Evolutionary conservation across 2,888 invertebrate genomes (phyloP).

Genomic region (Drosophila leonis): DNA sequence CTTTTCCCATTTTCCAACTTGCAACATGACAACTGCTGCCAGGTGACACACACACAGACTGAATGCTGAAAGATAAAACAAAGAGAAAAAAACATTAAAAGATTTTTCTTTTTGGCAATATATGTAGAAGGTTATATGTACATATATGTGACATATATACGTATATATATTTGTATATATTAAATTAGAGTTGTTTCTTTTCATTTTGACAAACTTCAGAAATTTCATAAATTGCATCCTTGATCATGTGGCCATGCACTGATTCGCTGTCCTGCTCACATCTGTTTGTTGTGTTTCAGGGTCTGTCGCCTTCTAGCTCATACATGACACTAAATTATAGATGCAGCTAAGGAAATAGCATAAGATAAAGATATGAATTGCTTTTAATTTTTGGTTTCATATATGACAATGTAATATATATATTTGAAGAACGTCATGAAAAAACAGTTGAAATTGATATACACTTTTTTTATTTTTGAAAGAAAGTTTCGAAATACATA

Average conservation of each 20-base stretch:
- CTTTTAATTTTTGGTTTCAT: too few relatives aligned
- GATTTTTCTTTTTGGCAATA: too few relatives aligned
- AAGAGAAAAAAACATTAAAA: too few relatives aligned
- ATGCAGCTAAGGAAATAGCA: too few relatives aligned
- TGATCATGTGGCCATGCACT: not conserved
- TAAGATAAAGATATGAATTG: not conserved
- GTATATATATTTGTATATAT: not conserved
- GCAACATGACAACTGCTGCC: constrained; percentile 29
- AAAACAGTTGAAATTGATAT: not conserved
- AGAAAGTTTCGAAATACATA: constrained; percentile 16
- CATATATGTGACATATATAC: too few relatives aligned
- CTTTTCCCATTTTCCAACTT: constrained; percentile 34
- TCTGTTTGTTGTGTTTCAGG: not conserved
- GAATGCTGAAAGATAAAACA: too few relatives aligned
- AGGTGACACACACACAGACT: not conserved
- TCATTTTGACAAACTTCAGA: not conserved
- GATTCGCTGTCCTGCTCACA: not conserved
- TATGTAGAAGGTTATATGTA: too few relatives aligned
- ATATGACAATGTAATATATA: too few relatives aligned
- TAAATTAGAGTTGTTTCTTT: not conserved
- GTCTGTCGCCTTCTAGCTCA: not conserved
- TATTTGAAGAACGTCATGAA: too few relatives aligned
- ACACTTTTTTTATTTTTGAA: constrained; percentile 5
- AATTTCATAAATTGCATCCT: too few relatives aligned
- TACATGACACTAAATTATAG: too few relatives aligned